Percentiles rank a stretch among this genome's conserved stretches.
phyloP scores from a whole-genome alignment of 2,888 invertebrate species.

The Cheilosia variabilis region DNA sequence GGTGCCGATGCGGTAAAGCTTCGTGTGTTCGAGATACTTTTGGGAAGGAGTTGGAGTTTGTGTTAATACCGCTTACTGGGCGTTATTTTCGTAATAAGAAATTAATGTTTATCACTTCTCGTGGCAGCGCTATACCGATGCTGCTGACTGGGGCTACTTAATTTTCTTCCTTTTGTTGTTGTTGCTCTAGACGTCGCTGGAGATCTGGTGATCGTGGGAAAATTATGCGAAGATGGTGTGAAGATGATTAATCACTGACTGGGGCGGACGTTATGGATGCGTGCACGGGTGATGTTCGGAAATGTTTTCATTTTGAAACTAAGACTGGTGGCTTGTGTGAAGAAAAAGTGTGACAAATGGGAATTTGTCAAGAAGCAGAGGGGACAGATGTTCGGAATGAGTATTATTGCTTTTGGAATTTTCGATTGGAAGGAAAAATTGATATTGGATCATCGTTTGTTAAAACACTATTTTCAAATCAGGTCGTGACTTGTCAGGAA shows the following conservation, averaged over 20 bases:
- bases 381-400: too few species aligned
- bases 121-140: slow-evolving; percentile 16
- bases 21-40: slow-evolving; percentile 29
- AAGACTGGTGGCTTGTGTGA: too few species aligned
- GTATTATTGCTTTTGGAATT: too few species aligned
- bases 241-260: slow-evolving; percentile 66
- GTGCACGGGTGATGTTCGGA: too few species aligned
- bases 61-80: slow-evolving; percentile 62
- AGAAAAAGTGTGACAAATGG: too few species aligned
- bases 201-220: slow-evolving; percentile 69
- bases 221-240: slow-evolving; percentile 46
- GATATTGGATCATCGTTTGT: too few species aligned
- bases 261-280: slow-evolving; percentile 44
- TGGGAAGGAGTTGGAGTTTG: slow-evolving; percentile 31
- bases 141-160: slow-evolving; percentile 5
- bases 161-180: slow-evolving; percentile 19
- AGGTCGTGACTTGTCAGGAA: too few species aligned
- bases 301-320: too few species aligned
- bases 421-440: too few species aligned
- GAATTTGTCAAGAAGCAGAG: too few species aligned
- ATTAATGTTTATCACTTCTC: slow-evolving; percentile 50
- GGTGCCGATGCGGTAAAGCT: slow-evolving; percentile 17
- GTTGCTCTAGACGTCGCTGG: slow-evolving; percentile 38
- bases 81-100: slow-evolving; percentile 61
- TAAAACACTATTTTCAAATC: too few species aligned